A percentile compares a stretch with the other conserved stretches of the same genome.
phyloP scores from a whole-genome alignment of 2,113 vertebrate genomes.

The Probosciger aterrimus region DNA sequence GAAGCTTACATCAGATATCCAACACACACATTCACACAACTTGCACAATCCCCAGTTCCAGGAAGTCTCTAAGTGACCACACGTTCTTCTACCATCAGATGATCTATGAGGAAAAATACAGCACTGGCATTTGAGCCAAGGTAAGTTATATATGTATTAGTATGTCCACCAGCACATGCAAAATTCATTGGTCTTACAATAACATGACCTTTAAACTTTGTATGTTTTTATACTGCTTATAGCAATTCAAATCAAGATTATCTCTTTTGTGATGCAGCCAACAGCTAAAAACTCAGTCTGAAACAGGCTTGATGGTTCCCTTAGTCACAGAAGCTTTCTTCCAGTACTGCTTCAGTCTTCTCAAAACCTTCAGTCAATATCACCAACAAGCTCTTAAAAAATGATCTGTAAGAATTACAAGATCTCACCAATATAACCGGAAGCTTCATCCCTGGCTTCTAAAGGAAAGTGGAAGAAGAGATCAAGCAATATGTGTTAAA shows the following conservation, averaged over 20 bases:
- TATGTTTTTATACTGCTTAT: neutral
- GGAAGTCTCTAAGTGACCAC: neutral
- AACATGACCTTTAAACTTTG: neutral
- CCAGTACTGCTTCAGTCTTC: neutral
- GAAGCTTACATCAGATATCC: neutral
- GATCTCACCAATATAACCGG: neutral
- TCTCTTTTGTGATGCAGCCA: neutral
- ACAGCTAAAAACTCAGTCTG: neutral
- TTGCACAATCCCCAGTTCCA: neutral
- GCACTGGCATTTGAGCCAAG: neutral
- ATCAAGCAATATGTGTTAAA: neutral
- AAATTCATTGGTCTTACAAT: neutral
- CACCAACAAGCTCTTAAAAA: neutral
- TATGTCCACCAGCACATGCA: neutral
- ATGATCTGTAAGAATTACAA: rapidly evolving
- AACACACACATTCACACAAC: neutral
- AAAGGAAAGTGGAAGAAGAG: neutral
- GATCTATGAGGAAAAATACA: neutral
- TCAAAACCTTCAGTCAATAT: neutral
- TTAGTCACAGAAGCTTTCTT: neutral
- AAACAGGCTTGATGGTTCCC: neutral
- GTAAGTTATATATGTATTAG: neutral
- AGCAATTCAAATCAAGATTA: neutral
- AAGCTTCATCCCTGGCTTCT: neutral
- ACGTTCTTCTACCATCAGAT: neutral